These are phyloP conservation scores for Andrena marginata DNA, from an alignment of 2,888 invertebrate genomes.

Conservation along the genomic window DNA sequence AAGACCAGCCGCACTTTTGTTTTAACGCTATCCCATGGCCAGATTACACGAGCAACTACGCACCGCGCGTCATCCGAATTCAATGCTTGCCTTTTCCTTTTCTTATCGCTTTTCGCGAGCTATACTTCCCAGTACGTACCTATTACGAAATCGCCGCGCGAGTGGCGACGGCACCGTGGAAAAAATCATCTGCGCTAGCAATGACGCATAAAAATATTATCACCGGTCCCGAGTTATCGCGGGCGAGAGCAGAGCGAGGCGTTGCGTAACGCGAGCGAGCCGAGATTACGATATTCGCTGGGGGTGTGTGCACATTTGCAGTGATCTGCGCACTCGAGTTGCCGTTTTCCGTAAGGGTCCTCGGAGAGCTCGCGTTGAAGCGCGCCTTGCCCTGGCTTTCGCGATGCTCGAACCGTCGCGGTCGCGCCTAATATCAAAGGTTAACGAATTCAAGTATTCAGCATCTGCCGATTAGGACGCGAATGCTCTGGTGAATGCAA, in stretches of 20 bases:
- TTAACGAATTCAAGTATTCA: constrained; percentile 64
- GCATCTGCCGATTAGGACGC: background rate
- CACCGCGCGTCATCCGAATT: background rate
- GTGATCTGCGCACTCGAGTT: background rate
- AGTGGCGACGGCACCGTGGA: background rate
- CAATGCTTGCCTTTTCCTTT: background rate
- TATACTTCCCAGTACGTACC: background rate
- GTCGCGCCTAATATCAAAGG: constrained; percentile 51
- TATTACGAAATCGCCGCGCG: background rate
- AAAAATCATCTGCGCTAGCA: background rate
- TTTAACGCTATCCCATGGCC: background rate
- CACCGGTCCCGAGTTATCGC: background rate
- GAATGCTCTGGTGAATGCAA: too few relatives aligned
- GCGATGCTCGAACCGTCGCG: constrained; percentile 4
- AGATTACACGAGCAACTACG: background rate
- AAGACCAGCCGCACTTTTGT: background rate
- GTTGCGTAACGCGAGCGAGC: background rate
- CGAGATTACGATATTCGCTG: background rate
- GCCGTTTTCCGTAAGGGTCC: background rate
- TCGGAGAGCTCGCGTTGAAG: background rate
- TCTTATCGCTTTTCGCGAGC: background rate
- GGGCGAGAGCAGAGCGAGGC: background rate
- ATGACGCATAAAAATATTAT: constrained; percentile 5
- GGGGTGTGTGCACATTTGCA: background rate
- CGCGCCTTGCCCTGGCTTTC: background rate